Evolutionary conservation across 2,113 vertebrate species (phyloP).

Genomic region (Eleginops maclovinus): DNA sequence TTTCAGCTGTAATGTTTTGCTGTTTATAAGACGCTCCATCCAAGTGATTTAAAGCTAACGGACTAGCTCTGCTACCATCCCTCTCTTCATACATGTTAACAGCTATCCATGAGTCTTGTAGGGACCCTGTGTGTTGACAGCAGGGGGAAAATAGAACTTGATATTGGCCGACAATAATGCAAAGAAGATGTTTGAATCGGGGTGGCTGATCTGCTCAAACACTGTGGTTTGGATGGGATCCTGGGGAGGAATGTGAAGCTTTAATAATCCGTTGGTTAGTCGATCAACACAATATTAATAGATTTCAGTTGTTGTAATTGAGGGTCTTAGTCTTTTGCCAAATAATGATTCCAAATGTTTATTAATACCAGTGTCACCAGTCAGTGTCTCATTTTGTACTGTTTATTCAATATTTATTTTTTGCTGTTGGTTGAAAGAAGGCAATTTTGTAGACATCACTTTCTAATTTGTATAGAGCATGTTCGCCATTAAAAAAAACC

Average conservation of each 20-base stretch:
- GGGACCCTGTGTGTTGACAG: constrained; percentile 9
- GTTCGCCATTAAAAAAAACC: background rate
- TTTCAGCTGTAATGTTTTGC: background rate
- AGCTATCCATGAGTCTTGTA: background rate
- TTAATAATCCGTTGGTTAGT: background rate
- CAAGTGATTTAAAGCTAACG: constrained; percentile 7
- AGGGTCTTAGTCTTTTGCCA: background rate
- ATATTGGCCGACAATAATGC: constrained; percentile 20
- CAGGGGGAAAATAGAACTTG: background rate
- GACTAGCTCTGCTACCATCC: background rate
- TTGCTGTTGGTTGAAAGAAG: background rate
- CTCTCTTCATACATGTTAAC: background rate
- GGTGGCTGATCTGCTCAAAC: constrained; percentile 17
- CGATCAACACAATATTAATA: constrained; percentile 13
- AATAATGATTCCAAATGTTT: background rate
- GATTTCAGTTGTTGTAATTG: constrained; percentile 20
- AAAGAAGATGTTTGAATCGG: constrained; percentile 48
- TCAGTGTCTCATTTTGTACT: background rate
- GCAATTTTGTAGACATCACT: background rate
- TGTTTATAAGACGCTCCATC: background rate
- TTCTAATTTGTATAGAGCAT: background rate
- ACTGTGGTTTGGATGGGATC: constrained; percentile 18
- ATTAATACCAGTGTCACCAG: background rate
- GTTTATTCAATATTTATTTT: background rate
- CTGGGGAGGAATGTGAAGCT: constrained; percentile 1